Evolutionary conservation across 1,140 invertebrate genomes (phyloP), one percentile per base, ranked within the genome.

Genomic region (Formica exsecta): DNA sequence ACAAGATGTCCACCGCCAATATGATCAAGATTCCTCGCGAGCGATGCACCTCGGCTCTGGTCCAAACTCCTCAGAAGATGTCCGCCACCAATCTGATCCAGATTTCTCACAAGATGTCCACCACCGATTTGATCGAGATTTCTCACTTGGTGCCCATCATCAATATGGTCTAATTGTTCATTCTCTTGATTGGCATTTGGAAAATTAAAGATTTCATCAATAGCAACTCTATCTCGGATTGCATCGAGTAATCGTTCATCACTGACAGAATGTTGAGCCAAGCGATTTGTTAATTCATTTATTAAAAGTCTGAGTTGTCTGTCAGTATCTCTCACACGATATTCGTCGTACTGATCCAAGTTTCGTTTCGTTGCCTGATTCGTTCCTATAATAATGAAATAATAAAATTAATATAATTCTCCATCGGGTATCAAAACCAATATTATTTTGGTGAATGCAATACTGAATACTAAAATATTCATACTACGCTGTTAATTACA

Each of bases 1-100:
- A 95, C 92, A 22, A 96, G 89, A 92, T 96, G 95, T 38, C 94
- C 95, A 29, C 95, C 95, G 1, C 95, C 95, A 6, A 96, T 92
- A 0, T 93, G 92, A 70, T 95, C 95, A 29, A 93, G 36, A 64
- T 93, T 94, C 13, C 86, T 91, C 9, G 95, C 92, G 16, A 96
- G 86, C 90, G 96, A 95, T 11, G 94, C 95, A n/a, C 95, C 95
- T 1, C 95, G 95, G 3, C 95, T 92, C 13, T 92, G 90, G 86
- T 80, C 76, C 6, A 76, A 8, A 76, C 62, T 94, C 41, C 94
- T 91, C 16, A 95, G 91, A n/a, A 96, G 90, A 92, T 96, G 95
- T 36, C 94, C 95, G 25, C 95, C 95, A 2, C 95, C 95, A 5
- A 96, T 93, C 0, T 93, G 92, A 65, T 95, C 95, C 29, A 93